Percentiles rank a stretch among this genome's conserved stretches.
phyloP scores from a whole-genome alignment of 1,140 invertebrate genomes.

The Tetragonula clypearis region DNA sequence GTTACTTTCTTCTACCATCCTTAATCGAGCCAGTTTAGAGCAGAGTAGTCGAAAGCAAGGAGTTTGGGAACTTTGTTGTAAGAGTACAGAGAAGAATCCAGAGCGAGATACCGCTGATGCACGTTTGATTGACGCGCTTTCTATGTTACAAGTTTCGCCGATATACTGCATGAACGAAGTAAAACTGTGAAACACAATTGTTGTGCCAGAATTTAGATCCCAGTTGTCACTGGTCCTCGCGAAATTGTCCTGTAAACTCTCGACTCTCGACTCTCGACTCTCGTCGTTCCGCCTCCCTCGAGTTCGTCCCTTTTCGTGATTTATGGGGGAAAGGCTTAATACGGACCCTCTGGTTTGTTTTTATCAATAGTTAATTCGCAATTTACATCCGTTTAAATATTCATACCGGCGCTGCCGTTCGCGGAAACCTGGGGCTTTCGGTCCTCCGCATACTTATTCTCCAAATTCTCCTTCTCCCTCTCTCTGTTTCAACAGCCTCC shows the following conservation, averaged over 20 bases:
- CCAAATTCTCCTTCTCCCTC: slow-evolving; percentile 33
- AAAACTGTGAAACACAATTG: not conserved
- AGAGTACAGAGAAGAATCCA: not conserved
- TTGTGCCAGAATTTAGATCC: not conserved
- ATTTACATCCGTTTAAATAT: slow-evolving; percentile 75
- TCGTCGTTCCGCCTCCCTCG: no score
- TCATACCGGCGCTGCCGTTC: slow-evolving; percentile 60
- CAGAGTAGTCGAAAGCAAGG: not conserved
- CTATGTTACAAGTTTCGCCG: not conserved
- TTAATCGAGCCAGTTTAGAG: not conserved
- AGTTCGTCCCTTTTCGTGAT: slow-evolving; percentile 29
- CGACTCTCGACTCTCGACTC: not conserved
- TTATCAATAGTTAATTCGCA: slow-evolving; percentile 75
- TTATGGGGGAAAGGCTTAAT: slow-evolving; percentile 64
- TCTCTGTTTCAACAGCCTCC: not conserved
- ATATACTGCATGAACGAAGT: no score
- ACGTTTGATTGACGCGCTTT: slow-evolving; percentile 14
- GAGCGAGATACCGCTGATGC: not conserved
- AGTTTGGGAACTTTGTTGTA: not conserved
- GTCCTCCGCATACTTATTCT: slow-evolving; percentile 66
- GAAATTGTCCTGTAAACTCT: slow-evolving; percentile 18
- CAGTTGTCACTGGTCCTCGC: not conserved
- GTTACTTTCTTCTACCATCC: not conserved
- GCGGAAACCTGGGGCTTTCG: slow-evolving; percentile 63
- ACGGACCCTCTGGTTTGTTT: slow-evolving; percentile 69